These are phyloP conservation scores for Mimas tiliae DNA, from an alignment of 2,888 invertebrate species.

Conservation along the genomic window DNA sequence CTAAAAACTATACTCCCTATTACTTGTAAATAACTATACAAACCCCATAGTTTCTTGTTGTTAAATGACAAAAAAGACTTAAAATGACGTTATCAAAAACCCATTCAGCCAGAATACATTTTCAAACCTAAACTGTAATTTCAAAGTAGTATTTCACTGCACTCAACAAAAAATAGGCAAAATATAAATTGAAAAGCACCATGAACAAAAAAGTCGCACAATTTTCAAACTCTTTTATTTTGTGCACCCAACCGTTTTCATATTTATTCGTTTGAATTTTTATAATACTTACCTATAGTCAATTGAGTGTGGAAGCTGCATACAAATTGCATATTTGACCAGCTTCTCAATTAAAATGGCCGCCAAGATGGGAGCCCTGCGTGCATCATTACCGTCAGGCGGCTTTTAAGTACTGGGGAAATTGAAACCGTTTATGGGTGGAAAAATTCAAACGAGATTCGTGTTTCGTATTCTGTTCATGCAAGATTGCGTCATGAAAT, in stretches of 20 bases:
- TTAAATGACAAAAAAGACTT: background rate
- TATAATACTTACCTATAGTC: conserved; percentile 34
- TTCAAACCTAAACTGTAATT: conserved; percentile 1
- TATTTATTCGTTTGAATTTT: conserved; percentile 37
- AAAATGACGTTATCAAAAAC: background rate
- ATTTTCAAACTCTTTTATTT: conserved; percentile 25
- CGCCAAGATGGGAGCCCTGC: conserved; percentile 43
- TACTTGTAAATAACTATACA: too few species aligned
- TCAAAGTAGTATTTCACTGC: background rate
- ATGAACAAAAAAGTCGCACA: background rate
- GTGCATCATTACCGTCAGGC: conserved; percentile 52
- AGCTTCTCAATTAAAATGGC: conserved; percentile 56
- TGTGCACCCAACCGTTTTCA: conserved; percentile 30
- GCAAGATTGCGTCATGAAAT: conserved; percentile 44
- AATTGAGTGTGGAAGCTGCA: conserved; percentile 45
- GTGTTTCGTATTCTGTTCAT: conserved; percentile 45
- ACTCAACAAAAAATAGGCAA: background rate
- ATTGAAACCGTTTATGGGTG: conserved; percentile 57
- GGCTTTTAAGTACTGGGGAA: conserved; percentile 48
- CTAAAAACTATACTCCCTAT: too few species aligned
- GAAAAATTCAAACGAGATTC: conserved; percentile 54
- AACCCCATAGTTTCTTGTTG: too few species aligned
- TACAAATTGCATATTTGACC: conserved; percentile 52
- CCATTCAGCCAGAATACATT: background rate
- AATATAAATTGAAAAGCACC: background rate